Conservation (phyloP, 2,888 invertebrate genomes). For the Lepeophtheirus nordmannii region DNA sequence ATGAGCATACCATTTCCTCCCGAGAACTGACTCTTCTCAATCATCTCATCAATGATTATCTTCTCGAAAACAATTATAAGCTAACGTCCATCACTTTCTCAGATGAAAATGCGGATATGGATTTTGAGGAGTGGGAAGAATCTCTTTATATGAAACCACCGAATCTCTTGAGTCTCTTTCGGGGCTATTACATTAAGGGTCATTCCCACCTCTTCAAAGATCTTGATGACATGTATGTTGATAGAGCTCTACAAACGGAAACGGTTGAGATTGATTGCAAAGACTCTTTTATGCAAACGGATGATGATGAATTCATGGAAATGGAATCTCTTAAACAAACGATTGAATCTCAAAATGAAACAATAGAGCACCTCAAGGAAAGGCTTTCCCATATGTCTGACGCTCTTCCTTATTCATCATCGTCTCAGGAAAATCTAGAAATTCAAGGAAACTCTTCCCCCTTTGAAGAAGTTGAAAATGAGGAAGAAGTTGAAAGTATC, state of each 20-base stretch:
- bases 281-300: background rate
- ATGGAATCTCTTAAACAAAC: background rate
- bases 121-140: conserved; percentile 83
- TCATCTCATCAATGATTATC: conserved; percentile 70
- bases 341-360: background rate
- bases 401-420: background rate
- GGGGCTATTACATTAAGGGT: conserved; percentile 32
- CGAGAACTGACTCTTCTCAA: conserved; percentile 69
- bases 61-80: conserved; percentile 60
- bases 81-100: conserved; percentile 75
- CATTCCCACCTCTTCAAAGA: background rate
- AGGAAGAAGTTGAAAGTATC: background rate
- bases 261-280: background rate
- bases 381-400: background rate
- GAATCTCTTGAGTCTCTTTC: conserved; percentile 44
- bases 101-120: conserved; percentile 78
- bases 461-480: background rate
- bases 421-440: background rate
- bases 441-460: background rate
- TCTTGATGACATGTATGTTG: background rate
- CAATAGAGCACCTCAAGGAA: background rate
- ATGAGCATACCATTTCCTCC: conserved; percentile 48
- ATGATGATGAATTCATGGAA: background rate
- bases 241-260: background rate
- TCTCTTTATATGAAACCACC: conserved; percentile 63